Conservation (phyloP, 92 coral and sea anemone genomes). For the Montipora capitata region DNA sequence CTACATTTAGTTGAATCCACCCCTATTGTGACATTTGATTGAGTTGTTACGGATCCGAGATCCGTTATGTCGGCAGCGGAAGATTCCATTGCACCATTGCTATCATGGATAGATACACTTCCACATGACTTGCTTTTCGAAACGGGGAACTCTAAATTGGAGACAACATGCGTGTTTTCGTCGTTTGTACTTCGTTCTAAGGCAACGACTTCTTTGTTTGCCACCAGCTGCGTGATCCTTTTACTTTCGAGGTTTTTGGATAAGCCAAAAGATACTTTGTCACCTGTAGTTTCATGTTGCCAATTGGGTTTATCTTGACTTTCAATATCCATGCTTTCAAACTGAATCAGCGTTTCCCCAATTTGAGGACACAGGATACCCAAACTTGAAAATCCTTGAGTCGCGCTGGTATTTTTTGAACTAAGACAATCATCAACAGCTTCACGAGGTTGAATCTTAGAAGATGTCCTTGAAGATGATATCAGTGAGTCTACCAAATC, state of each 20-base stretch:
- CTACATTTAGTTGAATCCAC: neutral
- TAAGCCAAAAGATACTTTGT: neutral
- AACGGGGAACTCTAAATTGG: conserved; percentile 9
- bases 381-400: neutral
- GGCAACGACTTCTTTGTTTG: neutral
- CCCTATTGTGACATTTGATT: neutral
- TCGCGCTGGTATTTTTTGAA: neutral
- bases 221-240: neutral
- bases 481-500: neutral
- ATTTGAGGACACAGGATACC: conserved; percentile 19
- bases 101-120: neutral
- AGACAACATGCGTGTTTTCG: neutral
- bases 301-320: neutral
- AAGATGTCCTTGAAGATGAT: neutral
- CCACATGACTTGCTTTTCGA: neutral
- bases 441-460: neutral
- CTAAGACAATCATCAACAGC: neutral
- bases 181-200: neutral
- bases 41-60: neutral
- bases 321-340: conserved; percentile 10
- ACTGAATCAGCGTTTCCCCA: conserved; percentile 34
- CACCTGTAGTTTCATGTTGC: neutral
- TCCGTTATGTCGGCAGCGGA: neutral
- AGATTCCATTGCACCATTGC: neutral
- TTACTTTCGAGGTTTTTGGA: neutral